A percentile compares a stretch with the other conserved stretches of the same genome.
Conservation (phyloP, 2,888 invertebrate species). For the Heliconius hortense region DNA sequence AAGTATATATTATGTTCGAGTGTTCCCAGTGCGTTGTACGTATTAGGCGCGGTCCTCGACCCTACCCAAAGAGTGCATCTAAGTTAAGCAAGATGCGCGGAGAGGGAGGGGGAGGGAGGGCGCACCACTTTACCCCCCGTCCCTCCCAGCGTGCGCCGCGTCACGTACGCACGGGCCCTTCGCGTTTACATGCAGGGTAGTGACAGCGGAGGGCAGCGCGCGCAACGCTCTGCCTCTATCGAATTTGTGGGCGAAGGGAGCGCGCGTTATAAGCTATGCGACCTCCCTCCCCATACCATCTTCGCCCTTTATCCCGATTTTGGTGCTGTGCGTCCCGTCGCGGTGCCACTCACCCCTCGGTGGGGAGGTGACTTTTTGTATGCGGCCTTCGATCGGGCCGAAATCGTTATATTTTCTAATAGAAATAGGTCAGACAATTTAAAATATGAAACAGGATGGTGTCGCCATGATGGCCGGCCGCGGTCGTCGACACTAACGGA, state of each 20-base stretch:
- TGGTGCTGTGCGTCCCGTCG: constrained; percentile 52
- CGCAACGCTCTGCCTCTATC: constrained; percentile 63
- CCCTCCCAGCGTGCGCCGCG: constrained; percentile 59
- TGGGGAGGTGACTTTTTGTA: constrained; percentile 46
- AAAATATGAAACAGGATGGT: constrained; percentile 27
- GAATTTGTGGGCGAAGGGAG: constrained; percentile 67
- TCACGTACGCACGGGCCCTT: constrained; percentile 73
- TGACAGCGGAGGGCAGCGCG: constrained; percentile 62
- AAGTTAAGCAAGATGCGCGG: constrained; percentile 63
- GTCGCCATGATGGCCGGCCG: constrained; percentile 53
- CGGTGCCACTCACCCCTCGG: constrained; percentile 54
- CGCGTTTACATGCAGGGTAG: constrained; percentile 53
- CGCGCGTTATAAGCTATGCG: constrained; percentile 70
- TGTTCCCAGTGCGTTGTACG: constrained; percentile 27
- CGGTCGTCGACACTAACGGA: constrained; percentile 82
- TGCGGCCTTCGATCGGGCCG: constrained; percentile 38
- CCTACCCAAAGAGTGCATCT: constrained; percentile 63
- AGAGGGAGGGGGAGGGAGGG: constrained; percentile 63
- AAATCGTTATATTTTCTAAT: constrained; percentile 50
- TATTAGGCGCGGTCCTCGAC: constrained; percentile 53
- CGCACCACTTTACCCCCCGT: constrained; percentile 50
- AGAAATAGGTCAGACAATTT: constrained; percentile 65
- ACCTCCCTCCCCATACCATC: constrained; percentile 56
- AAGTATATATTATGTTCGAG: constrained; percentile 19
- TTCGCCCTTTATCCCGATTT: constrained; percentile 51